Conservation (phyloP, 2,797 vertebrate species). For the Luscinia megarhynchos region DNA sequence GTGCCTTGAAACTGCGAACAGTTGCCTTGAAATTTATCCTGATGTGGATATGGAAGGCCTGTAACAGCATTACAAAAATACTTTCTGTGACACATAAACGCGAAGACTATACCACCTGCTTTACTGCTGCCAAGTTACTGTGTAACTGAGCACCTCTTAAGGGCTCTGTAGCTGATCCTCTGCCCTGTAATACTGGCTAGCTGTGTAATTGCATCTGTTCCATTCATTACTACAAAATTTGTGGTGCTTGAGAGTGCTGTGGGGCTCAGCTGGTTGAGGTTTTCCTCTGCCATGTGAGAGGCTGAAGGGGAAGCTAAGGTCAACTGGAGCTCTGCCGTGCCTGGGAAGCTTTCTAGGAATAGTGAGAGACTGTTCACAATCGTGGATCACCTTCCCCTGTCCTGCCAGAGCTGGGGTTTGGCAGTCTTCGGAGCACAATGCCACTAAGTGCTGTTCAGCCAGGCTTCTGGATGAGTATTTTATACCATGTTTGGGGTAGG, state of each 20-base stretch:
- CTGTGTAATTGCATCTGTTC: neutral
- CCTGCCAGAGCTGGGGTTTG: neutral
- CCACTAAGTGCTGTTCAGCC: neutral
- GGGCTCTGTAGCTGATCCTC: neutral
- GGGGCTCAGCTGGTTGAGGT: neutral
- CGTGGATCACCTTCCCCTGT: neutral
- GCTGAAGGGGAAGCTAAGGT: neutral
- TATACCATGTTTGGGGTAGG: neutral
- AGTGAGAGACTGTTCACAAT: accelerated
- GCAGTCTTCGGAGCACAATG: neutral
- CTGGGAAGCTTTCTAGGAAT: neutral
- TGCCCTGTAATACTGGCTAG: neutral
- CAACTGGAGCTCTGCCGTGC: neutral
- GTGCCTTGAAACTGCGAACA: neutral
- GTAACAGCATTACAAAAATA: neutral
- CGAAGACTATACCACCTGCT: neutral
- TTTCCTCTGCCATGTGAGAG: neutral
- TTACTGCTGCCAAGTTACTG: neutral
- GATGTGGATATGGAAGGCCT: neutral
- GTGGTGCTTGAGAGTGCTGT: neutral
- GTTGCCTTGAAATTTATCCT: neutral
- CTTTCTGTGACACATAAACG: neutral
- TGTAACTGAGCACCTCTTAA: neutral
- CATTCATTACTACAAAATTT: neutral
- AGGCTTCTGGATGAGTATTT: neutral